phyloP scores from a whole-genome alignment of 1,140 invertebrate species.

The Antheraea pernyi region DNA sequence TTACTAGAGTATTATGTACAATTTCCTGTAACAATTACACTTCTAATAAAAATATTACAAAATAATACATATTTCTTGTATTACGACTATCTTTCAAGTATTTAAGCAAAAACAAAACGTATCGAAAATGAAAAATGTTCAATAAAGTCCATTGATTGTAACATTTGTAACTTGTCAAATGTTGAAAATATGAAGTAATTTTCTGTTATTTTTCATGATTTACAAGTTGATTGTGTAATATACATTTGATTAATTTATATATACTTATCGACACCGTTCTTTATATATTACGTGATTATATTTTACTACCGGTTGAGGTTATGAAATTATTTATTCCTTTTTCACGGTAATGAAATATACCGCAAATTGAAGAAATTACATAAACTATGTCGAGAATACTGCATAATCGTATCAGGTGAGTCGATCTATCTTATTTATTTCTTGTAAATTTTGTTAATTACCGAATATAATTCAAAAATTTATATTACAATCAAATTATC shows the following conservation, averaged over 20 bases:
- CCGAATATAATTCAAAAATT: too few relatives aligned
- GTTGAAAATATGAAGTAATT: constrained; percentile 71
- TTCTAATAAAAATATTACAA: too few relatives aligned
- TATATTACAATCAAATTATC: too few relatives aligned
- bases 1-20: too few relatives aligned
- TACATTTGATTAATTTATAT: constrained; percentile 45
- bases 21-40: too few relatives aligned
- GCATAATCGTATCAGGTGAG: constrained; percentile 67
- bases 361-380: constrained; percentile 35
- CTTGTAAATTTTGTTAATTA: background rate
- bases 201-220: constrained; percentile 45
- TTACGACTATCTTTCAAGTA: background rate
- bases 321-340: constrained; percentile 46
- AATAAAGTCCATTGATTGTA: constrained; percentile 45
- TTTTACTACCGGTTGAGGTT: constrained; percentile 60
- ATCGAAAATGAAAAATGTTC: constrained; percentile 24
- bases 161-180: constrained; percentile 55
- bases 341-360: constrained; percentile 45
- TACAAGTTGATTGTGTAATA: constrained; percentile 71
- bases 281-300: constrained; percentile 41
- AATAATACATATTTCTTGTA: too few relatives aligned
- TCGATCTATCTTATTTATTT: background rate
- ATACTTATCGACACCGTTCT: constrained; percentile 36
- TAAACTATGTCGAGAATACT: constrained; percentile 72
- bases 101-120: constrained; percentile 20